A percentile compares a stretch with the other conserved stretches of the same genome.
phyloP scores from a whole-genome alignment of 2,797 vertebrate genomes.

The Leucoraja ocellata region DNA sequence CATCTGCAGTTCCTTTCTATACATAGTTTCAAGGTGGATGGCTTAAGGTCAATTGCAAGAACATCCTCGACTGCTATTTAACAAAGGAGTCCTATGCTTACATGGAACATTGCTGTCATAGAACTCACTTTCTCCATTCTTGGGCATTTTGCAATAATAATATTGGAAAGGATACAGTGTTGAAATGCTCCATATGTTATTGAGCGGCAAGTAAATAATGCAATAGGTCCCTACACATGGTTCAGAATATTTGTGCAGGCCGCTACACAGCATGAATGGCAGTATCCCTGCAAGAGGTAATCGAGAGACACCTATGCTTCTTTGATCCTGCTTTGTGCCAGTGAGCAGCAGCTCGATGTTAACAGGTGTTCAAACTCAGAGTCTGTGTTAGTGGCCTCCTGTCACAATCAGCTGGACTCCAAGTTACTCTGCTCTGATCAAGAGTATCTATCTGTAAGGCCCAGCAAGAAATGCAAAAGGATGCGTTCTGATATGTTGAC shows the following conservation, averaged over 20 bases:
- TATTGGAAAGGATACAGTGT: neutral
- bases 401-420: neutral
- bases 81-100: neutral
- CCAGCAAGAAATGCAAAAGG: neutral
- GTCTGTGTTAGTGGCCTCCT: neutral
- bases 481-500: neutral
- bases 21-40: neutral
- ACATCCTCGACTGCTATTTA: neutral
- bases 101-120: neutral
- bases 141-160: no score
- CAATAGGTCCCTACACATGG: neutral
- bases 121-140: no score
- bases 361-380: neutral
- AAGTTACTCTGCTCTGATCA: neutral
- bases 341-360: neutral
- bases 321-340: neutral
- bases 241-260: neutral
- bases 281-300: neutral
- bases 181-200: neutral
- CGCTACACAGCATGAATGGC: neutral
- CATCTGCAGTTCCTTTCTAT: no score
- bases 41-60: neutral
- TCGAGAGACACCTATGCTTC: neutral
- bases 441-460: neutral
- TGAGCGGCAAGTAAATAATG: neutral